A percentile compares a stretch with the other conserved stretches of the same genome.
phyloP scores from a whole-genome alignment of 1,140 invertebrate genomes.

The Littorina saxatilis region DNA sequence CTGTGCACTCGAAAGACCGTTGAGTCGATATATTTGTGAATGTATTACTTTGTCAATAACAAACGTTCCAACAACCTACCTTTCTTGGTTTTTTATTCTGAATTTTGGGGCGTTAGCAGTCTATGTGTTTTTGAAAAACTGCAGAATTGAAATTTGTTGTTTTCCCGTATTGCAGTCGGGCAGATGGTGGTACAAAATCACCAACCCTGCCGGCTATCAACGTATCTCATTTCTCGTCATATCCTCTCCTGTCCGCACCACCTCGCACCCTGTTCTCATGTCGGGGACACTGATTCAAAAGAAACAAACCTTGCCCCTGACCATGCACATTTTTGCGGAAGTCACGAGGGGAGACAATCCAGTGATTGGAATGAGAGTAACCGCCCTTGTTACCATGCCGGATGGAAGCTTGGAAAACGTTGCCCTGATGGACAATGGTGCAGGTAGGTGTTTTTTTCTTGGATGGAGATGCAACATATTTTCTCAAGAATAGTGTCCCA shows the following conservation, averaged over 20 bases:
- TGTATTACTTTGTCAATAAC: too few species aligned
- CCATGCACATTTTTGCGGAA: slow-evolving; percentile 67
- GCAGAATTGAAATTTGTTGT: too few species aligned
- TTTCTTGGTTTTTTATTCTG: too few species aligned
- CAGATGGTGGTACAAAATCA: slow-evolving; percentile 37
- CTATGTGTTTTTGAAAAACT: too few species aligned
- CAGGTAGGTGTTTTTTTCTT: slow-evolving; percentile 71
- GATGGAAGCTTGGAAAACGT: slow-evolving; percentile 48
- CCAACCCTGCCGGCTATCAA: slow-evolving; percentile 14
- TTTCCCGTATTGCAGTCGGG: slow-evolving; percentile 24
- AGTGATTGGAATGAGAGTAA: slow-evolving; percentile 67
- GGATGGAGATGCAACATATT: neutral
- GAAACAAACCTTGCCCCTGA: slow-evolving; percentile 44
- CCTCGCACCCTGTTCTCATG: slow-evolving; percentile 12
- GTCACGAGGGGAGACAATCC: slow-evolving; percentile 62
- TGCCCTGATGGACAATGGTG: slow-evolving; percentile 80
- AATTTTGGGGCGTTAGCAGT: too few species aligned
- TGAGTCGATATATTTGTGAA: too few species aligned
- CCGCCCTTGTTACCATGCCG: slow-evolving; percentile 66
- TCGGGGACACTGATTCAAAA: slow-evolving; percentile 34
- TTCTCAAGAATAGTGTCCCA: too few species aligned
- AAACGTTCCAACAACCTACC: too few species aligned
- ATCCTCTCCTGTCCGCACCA: slow-evolving; percentile 10
- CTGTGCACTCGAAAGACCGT: too few species aligned
- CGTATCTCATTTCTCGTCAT: slow-evolving; percentile 35